Conservation (phyloP, 2,888 invertebrate species). For the Chrysolina haemoptera region DNA sequence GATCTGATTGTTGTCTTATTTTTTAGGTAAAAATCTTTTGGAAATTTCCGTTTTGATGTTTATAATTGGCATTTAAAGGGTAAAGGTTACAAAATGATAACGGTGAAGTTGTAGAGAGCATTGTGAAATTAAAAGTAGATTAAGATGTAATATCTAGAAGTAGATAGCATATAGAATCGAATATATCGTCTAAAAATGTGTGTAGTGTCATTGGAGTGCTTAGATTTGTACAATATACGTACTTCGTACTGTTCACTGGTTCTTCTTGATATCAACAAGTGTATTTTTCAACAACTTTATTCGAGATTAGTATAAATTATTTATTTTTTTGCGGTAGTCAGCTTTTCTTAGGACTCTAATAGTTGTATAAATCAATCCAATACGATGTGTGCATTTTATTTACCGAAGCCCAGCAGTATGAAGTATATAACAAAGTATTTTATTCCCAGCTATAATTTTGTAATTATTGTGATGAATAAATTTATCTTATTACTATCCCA, state of each 20-base stretch:
- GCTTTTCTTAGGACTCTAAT: constrained; percentile 36
- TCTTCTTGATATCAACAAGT: neutral
- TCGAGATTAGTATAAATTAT: constrained; percentile 19
- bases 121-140: constrained; percentile 66
- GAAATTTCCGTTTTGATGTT: constrained; percentile 46
- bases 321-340: constrained; percentile 6
- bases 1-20: constrained; percentile 14
- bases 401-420: constrained; percentile 58
- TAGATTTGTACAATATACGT: constrained; percentile 61
- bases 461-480: constrained; percentile 65
- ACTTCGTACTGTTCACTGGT: constrained; percentile 43
- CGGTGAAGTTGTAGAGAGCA: constrained; percentile 54
- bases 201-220: constrained; percentile 69
- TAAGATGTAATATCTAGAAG: constrained; percentile 67
- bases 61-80: constrained; percentile 54
- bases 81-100: constrained; percentile 45
- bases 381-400: constrained; percentile 25
- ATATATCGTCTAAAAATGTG: constrained; percentile 68
- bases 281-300: constrained; percentile 10
- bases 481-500: constrained; percentile 53
- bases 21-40: constrained; percentile 18
- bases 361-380: constrained; percentile 40
- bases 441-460: constrained; percentile 62
- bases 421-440: constrained; percentile 59
- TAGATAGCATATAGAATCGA: constrained; percentile 69